A percentile compares a stretch with the other conserved stretches of the same genome.
Evolutionary conservation across 2,113 vertebrate species (phyloP).

Genomic region (Oophaga pumilio): DNA sequence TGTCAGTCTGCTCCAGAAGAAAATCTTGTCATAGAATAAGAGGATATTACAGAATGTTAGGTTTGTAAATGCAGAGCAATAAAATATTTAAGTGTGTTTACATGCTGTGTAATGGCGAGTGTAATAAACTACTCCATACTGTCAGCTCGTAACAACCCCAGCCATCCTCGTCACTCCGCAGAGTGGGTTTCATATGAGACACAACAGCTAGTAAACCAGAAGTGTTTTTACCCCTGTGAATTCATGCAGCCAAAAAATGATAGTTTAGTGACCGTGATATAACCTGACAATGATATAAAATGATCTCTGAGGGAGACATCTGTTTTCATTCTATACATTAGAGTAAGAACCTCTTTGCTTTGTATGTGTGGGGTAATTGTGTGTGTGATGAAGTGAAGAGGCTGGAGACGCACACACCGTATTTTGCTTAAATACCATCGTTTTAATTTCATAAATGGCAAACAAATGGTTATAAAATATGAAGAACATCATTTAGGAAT

Average conservation of each 20-base stretch:
- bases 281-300: conserved; percentile 51
- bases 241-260: conserved; percentile 35
- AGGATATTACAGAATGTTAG: not conserved
- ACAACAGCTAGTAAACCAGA: conserved; percentile 35
- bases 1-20: not conserved
- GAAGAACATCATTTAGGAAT: not conserved
- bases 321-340: conserved; percentile 30
- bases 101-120: conserved; percentile 19
- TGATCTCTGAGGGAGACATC: conserved; percentile 39
- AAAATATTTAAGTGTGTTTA: conserved; percentile 26
- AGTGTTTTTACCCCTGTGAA: conserved; percentile 46
- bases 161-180: conserved; percentile 4
- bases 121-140: conserved; percentile 14
- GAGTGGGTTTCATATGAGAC: conserved; percentile 4
- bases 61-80: not conserved
- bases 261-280: conserved; percentile 48
- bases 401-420: not conserved
- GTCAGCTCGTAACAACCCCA: conserved; percentile 21
- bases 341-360: not conserved
- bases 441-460: not conserved
- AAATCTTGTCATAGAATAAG: not conserved
- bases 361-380: not conserved
- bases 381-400: not conserved
- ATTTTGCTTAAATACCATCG: not conserved
- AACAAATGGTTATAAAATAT: not conserved